Conservation (phyloP, 2,797 vertebrate species). For the Choloepus didactylus region DNA sequence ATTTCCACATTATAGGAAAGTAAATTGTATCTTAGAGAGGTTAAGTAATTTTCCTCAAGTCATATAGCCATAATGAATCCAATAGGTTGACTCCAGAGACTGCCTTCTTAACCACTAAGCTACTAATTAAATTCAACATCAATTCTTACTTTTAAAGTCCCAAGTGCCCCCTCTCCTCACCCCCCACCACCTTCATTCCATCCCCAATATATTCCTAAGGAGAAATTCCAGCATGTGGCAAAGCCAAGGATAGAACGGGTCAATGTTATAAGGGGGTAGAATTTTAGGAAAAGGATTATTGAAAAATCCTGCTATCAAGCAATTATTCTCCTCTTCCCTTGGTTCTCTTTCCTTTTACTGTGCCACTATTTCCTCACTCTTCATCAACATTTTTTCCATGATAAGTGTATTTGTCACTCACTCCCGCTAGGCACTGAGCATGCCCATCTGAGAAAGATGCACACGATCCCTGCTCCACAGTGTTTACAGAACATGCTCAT, state of each 20-base stretch:
- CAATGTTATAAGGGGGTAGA: not conserved
- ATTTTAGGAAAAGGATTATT: not conserved
- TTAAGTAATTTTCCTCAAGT: not conserved
- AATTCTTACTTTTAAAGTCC: not conserved
- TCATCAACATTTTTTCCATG: not conserved
- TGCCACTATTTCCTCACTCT: not conserved
- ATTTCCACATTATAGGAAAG: not conserved
- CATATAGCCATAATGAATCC: not conserved
- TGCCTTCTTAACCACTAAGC: not conserved
- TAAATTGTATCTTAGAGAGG: not conserved
- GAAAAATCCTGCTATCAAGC: not conserved
- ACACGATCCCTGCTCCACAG: not conserved
- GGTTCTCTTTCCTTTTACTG: not conserved
- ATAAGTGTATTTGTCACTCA: not conserved
- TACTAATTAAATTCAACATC: not conserved
- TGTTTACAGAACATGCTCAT: not conserved
- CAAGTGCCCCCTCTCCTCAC: not conserved
- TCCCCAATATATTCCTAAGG: not conserved
- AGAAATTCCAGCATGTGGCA: not conserved
- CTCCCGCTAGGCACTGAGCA: fast-evolving
- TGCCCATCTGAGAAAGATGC: not conserved
- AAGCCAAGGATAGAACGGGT: not conserved
- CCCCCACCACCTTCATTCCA: not conserved
- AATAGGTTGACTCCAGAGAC: not conserved
- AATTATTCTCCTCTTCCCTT: not conserved